Base-by-base conservation (phyloP, 2,797 vertebrate species). In the Scleropages formosus region DNA sequence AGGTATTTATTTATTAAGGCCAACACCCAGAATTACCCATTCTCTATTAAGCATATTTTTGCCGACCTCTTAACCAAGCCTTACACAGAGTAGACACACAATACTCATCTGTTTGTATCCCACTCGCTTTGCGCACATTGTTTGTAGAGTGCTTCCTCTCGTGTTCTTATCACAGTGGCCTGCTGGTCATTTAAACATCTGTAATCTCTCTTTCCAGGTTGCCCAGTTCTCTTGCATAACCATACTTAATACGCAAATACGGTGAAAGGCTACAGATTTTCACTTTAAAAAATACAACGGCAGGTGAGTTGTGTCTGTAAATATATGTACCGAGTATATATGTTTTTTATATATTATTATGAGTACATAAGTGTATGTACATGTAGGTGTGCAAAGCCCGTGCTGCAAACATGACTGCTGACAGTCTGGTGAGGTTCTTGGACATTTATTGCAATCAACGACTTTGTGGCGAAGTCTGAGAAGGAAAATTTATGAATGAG, bases 101-200 rank as follows among this genome's bases (percentile, higher is more conserved):
- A 16, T 44, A 7, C 49, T 71, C 51, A 0, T 44, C 22, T 31
- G 16, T 69, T 60, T 26, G 56, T 18, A 39, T 71, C 31, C 39
- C 11, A 6, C 66, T 64, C 44, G 46, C 24, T 61, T 75, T 65
- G 69, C 44, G 61, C 44, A 24, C 24, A 6, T 22, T 10, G 27
- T n/a, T 27, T 59, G 65, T 44, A 56, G 20, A 49, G 26, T 46
- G 44, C 65, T 27, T 67, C 39, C 44, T 15, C 15, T 61, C 10
- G n/a, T 68, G 67, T 60, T 68, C 64, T 60, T 60, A 68, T 74
- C 53, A 18, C 8, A 22, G 31, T 60, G 44, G 64, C 56, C 8
- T 11, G 53, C 20, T 18, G 44, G 31, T 39, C 18, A 51, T 61
- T 68, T 12, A 68, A 15, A 26, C 74, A 58, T 15, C 65, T 75